Evolutionary conservation across 30 jellyfish, hydroid and myxozoan species (phyloP).

Genomic region (Hydractinia symbiolongicarpus): DNA sequence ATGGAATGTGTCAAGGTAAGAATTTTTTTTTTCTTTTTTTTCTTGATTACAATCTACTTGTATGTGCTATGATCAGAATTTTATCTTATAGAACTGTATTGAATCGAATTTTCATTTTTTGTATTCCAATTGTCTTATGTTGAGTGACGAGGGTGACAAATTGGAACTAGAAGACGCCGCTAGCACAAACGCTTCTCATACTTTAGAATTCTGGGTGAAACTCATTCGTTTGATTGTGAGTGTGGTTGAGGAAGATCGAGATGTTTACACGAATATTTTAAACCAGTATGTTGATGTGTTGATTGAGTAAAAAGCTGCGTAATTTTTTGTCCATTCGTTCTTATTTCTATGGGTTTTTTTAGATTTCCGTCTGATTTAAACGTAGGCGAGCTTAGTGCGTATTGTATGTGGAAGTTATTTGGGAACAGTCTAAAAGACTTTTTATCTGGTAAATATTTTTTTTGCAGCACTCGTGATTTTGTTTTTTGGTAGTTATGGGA

Average conservation of each 20-base stretch:
- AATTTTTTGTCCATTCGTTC: not conserved
- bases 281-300: conserved; percentile 51
- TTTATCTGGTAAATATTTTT: conserved; percentile 45
- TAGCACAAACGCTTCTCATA: conserved; percentile 18
- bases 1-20: conserved; percentile 90
- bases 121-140: conserved; percentile 63
- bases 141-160: conserved; percentile 52
- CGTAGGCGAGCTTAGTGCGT: conserved; percentile 93
- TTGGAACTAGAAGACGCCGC: conserved; percentile 35
- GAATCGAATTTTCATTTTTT: conserved; percentile 70
- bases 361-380: conserved; percentile 95
- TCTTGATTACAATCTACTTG: not conserved
- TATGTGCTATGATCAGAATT: not conserved
- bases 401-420: conserved; percentile 71
- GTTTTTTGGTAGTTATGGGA: too few species aligned
- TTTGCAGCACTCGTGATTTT: too few species aligned
- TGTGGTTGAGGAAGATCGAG: conserved; percentile 88
- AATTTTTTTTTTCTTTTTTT: not conserved
- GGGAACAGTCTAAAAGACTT: conserved; percentile 52
- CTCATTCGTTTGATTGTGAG: conserved; percentile 77
- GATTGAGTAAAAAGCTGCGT: not conserved
- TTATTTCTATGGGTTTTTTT: not conserved
- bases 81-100: conserved; percentile 61
- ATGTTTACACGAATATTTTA: conserved; percentile 69
- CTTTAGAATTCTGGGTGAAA: conserved; percentile 83